Evolutionary conservation across 2,888 invertebrate species (phyloP).

Genomic region (Drosophila siamana): DNA sequence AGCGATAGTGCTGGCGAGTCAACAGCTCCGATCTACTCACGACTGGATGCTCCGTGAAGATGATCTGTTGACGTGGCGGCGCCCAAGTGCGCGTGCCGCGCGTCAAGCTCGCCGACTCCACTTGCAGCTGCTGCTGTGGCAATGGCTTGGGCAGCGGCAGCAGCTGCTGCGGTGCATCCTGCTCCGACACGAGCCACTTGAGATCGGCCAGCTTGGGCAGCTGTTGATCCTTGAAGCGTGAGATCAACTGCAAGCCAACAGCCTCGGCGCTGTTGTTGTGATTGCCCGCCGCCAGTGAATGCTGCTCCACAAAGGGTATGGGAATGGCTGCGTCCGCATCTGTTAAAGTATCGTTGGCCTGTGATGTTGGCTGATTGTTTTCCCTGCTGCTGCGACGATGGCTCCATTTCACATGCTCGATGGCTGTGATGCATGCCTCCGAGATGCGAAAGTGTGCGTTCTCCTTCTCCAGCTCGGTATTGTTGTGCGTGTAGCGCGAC

Average conservation of each 20-base stretch:
- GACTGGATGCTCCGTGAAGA: conserved; percentile 90
- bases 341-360: not conserved
- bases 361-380: not conserved
- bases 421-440: conserved; percentile 93
- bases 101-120: conserved; percentile 85
- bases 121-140: conserved; percentile 22
- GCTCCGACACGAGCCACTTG: conserved; percentile 92
- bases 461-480: conserved; percentile 92
- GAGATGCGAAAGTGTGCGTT: conserved; percentile 94
- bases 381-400: conserved; percentile 66
- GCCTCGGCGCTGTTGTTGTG: conserved; percentile 90
- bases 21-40: conserved; percentile 89
- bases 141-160: conserved; percentile 89
- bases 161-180: conserved; percentile 91
- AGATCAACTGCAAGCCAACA: conserved; percentile 91
- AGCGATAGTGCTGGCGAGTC: conserved; percentile 91
- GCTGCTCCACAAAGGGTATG: conserved; percentile 72
- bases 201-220: conserved; percentile 91
- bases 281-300: conserved; percentile 82
- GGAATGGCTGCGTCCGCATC: conserved; percentile 20
- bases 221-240: conserved; percentile 91
- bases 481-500: conserved; percentile 89
- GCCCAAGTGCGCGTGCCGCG: conserved; percentile 94
- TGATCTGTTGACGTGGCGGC: conserved; percentile 93
- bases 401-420: conserved; percentile 90